Percentiles rank a stretch among this genome's conserved stretches.
phyloP scores from a whole-genome alignment of 2,888 invertebrate species.

The Aspidiotus destructor region DNA sequence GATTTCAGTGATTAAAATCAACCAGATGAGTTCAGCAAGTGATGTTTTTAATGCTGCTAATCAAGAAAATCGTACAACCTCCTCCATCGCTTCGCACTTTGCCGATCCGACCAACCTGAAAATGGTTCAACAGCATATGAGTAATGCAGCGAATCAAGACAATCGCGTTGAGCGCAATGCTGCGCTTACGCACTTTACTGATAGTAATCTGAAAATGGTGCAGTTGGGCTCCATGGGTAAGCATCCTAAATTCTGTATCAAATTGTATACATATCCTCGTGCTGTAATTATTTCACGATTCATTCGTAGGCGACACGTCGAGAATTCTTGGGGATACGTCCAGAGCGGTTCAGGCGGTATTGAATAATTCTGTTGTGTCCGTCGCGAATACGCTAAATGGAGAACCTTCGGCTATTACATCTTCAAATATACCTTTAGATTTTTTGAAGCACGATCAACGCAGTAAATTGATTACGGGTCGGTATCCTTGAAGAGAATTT shows the following conservation, averaged over 20 bases:
- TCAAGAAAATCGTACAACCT: conserved; percentile 30
- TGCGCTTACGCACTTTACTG: conserved; percentile 26
- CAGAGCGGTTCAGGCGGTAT: conserved; percentile 24
- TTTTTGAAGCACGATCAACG: conserved; percentile 33
- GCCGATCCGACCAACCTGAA: conserved; percentile 28
- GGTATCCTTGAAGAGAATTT: background rate
- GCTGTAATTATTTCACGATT: no score
- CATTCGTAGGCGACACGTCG: no score
- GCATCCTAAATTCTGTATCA: background rate
- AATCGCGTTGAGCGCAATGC: conserved; percentile 30
- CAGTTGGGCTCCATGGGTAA: conserved; percentile 29
- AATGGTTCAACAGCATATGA: conserved; percentile 32
- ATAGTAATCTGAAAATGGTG: conserved; percentile 31
- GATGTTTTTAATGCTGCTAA: conserved; percentile 31
- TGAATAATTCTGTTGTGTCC: conserved; percentile 28
- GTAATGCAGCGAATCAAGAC: conserved; percentile 30
- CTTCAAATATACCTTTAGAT: conserved; percentile 26
- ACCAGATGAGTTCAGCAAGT: conserved; percentile 30
- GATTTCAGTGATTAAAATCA: conserved; percentile 17
- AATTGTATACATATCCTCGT: no score
- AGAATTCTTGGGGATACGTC: conserved; percentile 12
- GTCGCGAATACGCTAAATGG: conserved; percentile 32
- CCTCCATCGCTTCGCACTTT: conserved; percentile 29
- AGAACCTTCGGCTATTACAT: conserved; percentile 29
- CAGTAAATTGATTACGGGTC: conserved; percentile 28